Percentiles rank a stretch among this genome's conserved stretches.
Conservation (phyloP, 1,140 invertebrate genomes). For the Leptinotarsa texana region DNA sequence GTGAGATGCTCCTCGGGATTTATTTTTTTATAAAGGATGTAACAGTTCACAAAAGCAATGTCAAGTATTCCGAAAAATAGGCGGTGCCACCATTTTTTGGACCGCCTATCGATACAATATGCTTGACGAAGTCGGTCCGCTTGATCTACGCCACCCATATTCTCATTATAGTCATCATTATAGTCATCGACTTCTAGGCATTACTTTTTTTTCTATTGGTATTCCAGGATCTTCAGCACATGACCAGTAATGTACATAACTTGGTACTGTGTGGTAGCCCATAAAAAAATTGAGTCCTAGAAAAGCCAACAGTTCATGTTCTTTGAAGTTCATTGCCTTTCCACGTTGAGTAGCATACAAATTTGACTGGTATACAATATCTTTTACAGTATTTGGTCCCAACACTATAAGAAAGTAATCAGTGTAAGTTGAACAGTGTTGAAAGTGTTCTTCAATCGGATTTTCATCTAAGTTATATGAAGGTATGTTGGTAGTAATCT, state of each 20-base stretch:
- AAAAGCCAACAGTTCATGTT: not conserved
- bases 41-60: not conserved
- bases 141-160: slow-evolving; percentile 53
- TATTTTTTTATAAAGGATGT: not conserved
- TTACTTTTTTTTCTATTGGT: too few species aligned
- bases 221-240: too few species aligned
- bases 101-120: slow-evolving; percentile 52
- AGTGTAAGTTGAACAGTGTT: slow-evolving; percentile 19
- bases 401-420: slow-evolving; percentile 21
- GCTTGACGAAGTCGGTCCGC: slow-evolving; percentile 50
- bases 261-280: too few species aligned
- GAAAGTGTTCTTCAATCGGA: slow-evolving; percentile 16
- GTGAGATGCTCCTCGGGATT: slow-evolving; percentile 50
- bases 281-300: too few species aligned
- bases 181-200: too few species aligned
- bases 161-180: slow-evolving; percentile 52
- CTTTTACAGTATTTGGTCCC: slow-evolving; percentile 12
- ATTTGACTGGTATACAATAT: slow-evolving; percentile 16
- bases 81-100: slow-evolving; percentile 55
- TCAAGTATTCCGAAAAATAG: slow-evolving; percentile 46
- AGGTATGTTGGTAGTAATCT: slow-evolving; percentile 14
- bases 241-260: too few species aligned
- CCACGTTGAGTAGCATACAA: slow-evolving; percentile 16
- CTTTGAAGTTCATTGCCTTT: slow-evolving; percentile 20
- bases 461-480: slow-evolving; percentile 13